Conservation (phyloP, 2,113 vertebrate species). For the Ceyx cyanopectus region DNA sequence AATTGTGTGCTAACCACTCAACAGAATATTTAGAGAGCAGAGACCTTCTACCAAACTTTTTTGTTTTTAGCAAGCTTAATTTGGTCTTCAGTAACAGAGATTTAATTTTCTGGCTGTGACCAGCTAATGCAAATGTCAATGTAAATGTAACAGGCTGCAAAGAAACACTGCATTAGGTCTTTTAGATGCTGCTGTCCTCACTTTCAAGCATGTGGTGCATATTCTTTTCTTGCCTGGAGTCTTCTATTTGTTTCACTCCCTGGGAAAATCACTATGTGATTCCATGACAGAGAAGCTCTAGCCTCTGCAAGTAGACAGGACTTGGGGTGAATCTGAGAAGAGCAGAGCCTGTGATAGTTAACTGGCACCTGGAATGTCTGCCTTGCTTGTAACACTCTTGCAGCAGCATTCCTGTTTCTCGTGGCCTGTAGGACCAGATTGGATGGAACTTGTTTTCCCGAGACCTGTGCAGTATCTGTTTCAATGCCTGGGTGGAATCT, state of each 20-base stretch:
- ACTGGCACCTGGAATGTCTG: neutral
- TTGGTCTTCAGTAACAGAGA: neutral
- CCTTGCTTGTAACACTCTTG: too few species aligned
- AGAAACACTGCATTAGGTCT: neutral
- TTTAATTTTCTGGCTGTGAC: neutral
- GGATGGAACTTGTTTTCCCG: neutral
- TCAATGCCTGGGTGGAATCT: neutral
- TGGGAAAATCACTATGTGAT: neutral
- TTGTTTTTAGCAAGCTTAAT: neutral
- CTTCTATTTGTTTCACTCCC: neutral
- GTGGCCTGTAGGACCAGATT: neutral
- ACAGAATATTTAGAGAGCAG: neutral
- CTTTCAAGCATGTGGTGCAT: neutral
- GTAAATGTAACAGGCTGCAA: neutral
- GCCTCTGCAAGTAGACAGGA: neutral
- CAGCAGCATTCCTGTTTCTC: neutral
- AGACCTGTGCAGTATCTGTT: neutral
- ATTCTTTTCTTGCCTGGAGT: neutral
- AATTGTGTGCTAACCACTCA: neutral
- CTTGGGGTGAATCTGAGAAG: neutral
- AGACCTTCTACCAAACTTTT: neutral
- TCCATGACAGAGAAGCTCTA: neutral
- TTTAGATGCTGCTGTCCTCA: neutral
- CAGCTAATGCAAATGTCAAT: neutral
- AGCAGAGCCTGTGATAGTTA: neutral